phyloP scores from a whole-genome alignment of 2,113 vertebrate species.

The Crocuta crocuta region DNA sequence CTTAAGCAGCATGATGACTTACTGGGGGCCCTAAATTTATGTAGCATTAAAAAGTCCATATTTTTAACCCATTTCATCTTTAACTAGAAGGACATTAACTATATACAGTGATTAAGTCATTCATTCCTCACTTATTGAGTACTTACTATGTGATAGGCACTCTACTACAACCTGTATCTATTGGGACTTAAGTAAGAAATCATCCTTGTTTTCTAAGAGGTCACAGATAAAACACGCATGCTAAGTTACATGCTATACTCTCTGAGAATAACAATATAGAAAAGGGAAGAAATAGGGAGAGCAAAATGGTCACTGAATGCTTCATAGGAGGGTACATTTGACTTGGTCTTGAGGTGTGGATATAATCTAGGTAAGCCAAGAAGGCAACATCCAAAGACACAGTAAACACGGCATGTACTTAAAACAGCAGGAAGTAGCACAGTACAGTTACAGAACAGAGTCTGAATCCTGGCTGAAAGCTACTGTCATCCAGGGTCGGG shows the following conservation, averaged over 20 bases:
- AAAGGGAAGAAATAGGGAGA: background rate
- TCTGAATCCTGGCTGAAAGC: background rate
- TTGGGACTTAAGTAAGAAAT: conserved; percentile 8
- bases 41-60: conserved; percentile 12
- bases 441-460: background rate
- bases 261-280: background rate
- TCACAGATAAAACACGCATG: background rate
- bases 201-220: background rate
- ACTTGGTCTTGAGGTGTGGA: background rate
- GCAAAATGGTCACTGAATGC: background rate
- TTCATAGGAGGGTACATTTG: background rate
- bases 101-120: background rate
- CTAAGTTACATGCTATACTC: background rate
- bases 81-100: background rate
- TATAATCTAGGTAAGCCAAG: background rate
- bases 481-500: background rate
- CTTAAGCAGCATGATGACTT: background rate
- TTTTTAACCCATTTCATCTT: background rate
- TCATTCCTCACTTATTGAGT: background rate
- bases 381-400: background rate
- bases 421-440: background rate
- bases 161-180: background rate
- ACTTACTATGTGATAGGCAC: background rate
- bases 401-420: too few relatives aligned
- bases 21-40: background rate